Base-by-base conservation (phyloP, 2,797 vertebrate species). In the Nothura maculosa region DNA sequence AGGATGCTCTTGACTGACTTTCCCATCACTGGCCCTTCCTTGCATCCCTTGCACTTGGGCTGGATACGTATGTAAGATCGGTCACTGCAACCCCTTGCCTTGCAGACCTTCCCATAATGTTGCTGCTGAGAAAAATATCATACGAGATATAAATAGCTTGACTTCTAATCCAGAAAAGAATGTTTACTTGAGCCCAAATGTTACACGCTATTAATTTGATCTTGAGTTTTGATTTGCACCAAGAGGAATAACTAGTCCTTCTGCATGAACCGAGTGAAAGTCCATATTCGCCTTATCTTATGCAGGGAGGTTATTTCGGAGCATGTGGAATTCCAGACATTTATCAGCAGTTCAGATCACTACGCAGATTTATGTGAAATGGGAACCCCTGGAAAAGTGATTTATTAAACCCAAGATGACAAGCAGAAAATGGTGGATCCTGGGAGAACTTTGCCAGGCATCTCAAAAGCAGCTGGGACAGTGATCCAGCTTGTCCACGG, bases 211-310 rank as follows among this genome's bases (percentile, higher is more conserved):
- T 92, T 86, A 94, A 89, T 87, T 86, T 45, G 79, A 92, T 87
- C 58, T 38, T 36, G 48, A 73, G 68, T 45, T 82, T 81, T 88
- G 92, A 87, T 95, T 42, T 78, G 84, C 86, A 89, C 34, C 48
- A 18, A 85, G 78, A 89, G 43, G 76, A 40, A 2, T 16, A 73
- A 61, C 67, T 73, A 11, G 17, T 91, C 48, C 63, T 27, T 47
- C 27, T 67, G 87, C 83, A 11, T 3, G 52, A 60, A 60, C 50
- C 20, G 55, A 69, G 42, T 47, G 57, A n/a, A 43, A 58, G 66
- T 66, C 68, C 60, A 8, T 34, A n/a, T 13, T 25, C 3, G 67
- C 45, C n/a, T 64, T 43, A 64, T 48, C 83, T 82, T 87, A 43
- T 30, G 74, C 80, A 12, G 34, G 0, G 12, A 55, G 85, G 70